Conservation (phyloP, 2,888 invertebrate genomes). For the Litoditis marina region DNA sequence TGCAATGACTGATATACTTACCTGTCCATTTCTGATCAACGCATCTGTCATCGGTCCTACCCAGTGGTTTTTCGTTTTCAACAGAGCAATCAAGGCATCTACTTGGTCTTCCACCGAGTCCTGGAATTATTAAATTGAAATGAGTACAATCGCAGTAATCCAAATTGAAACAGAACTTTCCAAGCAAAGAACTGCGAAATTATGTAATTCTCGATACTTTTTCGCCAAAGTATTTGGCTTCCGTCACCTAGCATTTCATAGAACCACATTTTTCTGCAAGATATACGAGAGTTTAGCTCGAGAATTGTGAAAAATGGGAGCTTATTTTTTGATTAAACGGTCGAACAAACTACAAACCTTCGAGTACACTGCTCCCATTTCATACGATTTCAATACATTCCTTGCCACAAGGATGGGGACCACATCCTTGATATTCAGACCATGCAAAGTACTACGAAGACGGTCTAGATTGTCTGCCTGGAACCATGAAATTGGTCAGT, state of each 20-base stretch:
- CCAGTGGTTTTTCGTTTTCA: conserved; percentile 59
- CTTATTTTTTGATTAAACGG: background rate
- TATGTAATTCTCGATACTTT: too few species aligned
- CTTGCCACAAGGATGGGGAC: conserved; percentile 56
- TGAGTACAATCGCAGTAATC: too few species aligned
- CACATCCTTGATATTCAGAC: conserved; percentile 43
- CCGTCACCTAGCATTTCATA: too few species aligned
- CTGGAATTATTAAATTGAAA: conserved; percentile 22
- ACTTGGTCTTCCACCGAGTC: conserved; percentile 42
- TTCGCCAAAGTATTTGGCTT: too few species aligned
- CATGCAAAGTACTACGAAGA: conserved; percentile 41
- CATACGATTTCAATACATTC: conserved; percentile 50
- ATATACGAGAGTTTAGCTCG: too few species aligned
- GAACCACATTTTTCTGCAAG: too few species aligned
- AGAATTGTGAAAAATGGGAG: too few species aligned
- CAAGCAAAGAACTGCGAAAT: too few species aligned
- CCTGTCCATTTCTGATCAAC: conserved; percentile 53
- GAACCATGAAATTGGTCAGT: too few species aligned
- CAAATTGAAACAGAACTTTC: too few species aligned
- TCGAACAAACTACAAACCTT: conserved; percentile 28
- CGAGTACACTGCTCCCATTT: conserved; percentile 55
- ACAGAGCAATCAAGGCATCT: conserved; percentile 52
- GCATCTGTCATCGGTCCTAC: conserved; percentile 54
- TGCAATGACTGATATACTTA: too few species aligned
- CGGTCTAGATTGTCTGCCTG: conserved; percentile 51